phyloP scores from a whole-genome alignment of 2,113 vertebrate genomes.

The Podarcis cretensis region DNA sequence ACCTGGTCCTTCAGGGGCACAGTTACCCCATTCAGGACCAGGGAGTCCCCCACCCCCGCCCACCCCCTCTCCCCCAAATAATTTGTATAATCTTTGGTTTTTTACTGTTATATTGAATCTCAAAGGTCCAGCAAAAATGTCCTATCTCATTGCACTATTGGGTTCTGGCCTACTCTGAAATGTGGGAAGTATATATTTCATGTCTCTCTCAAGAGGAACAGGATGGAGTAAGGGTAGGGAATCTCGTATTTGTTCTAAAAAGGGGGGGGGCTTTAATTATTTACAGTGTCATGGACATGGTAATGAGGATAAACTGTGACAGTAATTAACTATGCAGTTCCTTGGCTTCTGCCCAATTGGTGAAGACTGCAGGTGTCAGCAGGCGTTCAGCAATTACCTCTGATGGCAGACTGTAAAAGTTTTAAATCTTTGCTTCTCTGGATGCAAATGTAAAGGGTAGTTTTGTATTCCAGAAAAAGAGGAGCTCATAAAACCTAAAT shows the following conservation, averaged over 20 bases:
- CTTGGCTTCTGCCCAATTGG: slow-evolving; percentile 38
- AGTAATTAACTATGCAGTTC: slow-evolving; percentile 58
- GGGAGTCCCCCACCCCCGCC: too few relatives aligned
- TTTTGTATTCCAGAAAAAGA: not conserved
- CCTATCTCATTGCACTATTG: not conserved
- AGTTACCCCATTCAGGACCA: too few relatives aligned
- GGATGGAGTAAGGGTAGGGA: not conserved
- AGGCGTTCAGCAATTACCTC: slow-evolving; percentile 51
- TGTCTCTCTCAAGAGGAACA: slow-evolving; percentile 17
- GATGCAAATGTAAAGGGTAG: slow-evolving; percentile 24
- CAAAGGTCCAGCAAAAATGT: not conserved
- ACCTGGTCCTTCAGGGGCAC: too few relatives aligned
- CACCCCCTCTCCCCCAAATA: too few relatives aligned
- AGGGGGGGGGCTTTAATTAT: slow-evolving; percentile 49
- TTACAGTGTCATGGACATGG: slow-evolving; percentile 44
- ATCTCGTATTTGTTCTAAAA: slow-evolving; percentile 11
- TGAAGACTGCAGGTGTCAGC: slow-evolving; percentile 48
- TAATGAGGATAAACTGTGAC: slow-evolving; percentile 62
- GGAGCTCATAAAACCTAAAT: not conserved
- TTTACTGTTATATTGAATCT: slow-evolving; percentile 13
- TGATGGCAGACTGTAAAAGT: slow-evolving; percentile 42
- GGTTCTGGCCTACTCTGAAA: not conserved
- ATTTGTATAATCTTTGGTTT: not conserved
- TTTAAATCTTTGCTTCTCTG: not conserved
- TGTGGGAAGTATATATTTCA: not conserved